A percentile compares a stretch with the other conserved stretches of the same genome.
Conservation (phyloP, 2,888 invertebrate genomes). For the Drosophila paramelanica region DNA sequence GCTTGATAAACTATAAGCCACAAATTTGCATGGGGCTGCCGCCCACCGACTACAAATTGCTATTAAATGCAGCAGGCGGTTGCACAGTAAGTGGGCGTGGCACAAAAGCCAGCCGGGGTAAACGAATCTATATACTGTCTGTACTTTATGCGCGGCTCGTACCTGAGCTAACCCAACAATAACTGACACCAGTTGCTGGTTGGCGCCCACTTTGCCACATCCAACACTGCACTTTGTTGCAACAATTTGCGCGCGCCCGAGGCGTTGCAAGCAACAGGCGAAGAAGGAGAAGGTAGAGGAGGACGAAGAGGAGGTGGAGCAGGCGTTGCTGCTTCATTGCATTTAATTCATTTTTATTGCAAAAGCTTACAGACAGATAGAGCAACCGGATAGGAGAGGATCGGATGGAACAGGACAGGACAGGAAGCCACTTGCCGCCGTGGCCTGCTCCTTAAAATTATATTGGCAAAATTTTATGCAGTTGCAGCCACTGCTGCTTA, state of each 20-base stretch:
- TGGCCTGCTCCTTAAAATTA: constrained; percentile 78
- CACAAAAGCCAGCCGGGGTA: constrained; percentile 16
- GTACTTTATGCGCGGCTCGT: constrained; percentile 49
- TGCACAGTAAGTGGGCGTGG: constrained; percentile 14
- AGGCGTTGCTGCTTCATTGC: constrained; percentile 72
- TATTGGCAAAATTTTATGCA: constrained; percentile 80
- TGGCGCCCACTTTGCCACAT: constrained; percentile 19
- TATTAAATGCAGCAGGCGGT: constrained; percentile 71
- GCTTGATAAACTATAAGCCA: constrained; percentile 79
- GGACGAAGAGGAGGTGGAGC: not conserved
- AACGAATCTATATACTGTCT: constrained; percentile 53
- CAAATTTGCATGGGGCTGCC: constrained; percentile 73
- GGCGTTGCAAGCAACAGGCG: constrained; percentile 52
- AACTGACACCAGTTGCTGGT: constrained; percentile 76
- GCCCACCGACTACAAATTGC: constrained; percentile 79
- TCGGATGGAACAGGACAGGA: constrained; percentile 22
- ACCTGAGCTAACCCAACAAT: constrained; percentile 73
- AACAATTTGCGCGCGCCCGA: constrained; percentile 74
- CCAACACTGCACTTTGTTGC: constrained; percentile 68
- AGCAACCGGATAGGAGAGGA: constrained; percentile 33
- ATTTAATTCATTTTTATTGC: constrained; percentile 81
- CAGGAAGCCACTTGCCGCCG: constrained; percentile 67
- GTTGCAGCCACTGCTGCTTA: constrained; percentile 52
- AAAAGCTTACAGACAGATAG: constrained; percentile 76
- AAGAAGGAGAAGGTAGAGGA: constrained; percentile 24